Conservation (phyloP, 2,113 vertebrate species). For the Triplophysa tibetana region DNA sequence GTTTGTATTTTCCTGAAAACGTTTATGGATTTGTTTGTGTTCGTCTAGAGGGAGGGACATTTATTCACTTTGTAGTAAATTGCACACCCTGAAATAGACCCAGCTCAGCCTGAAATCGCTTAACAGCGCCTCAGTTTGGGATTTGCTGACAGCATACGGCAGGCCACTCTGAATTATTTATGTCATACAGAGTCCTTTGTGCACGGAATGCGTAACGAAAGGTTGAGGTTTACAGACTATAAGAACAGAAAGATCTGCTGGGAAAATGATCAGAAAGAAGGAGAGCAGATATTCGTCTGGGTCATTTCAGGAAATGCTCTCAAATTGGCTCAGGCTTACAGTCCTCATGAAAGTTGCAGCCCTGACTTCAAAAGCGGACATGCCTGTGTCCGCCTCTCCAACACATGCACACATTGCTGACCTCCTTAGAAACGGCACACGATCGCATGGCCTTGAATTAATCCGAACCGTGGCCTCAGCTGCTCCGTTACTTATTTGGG, state of each 20-base stretch:
- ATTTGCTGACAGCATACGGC: slow-evolving; percentile 34
- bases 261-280: slow-evolving; percentile 20
- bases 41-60: slow-evolving; percentile 31
- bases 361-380: slow-evolving; percentile 10
- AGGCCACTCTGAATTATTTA: slow-evolving; percentile 41
- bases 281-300: slow-evolving; percentile 5
- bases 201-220: slow-evolving; percentile 24
- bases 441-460: background rate
- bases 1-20: slow-evolving; percentile 3
- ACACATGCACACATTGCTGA: slow-evolving; percentile 24
- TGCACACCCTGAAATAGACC: slow-evolving; percentile 32
- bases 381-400: background rate
- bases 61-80: slow-evolving; percentile 40
- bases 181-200: slow-evolving; percentile 37
- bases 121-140: slow-evolving; percentile 34
- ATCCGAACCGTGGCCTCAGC: background rate
- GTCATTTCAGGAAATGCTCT: slow-evolving; percentile 16
- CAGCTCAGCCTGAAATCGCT: slow-evolving; percentile 25
- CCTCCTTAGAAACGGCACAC: slow-evolving; percentile 19
- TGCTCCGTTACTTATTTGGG: slow-evolving; percentile 34
- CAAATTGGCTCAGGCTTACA: slow-evolving; percentile 8
- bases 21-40: slow-evolving; percentile 36
- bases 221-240: slow-evolving; percentile 33
- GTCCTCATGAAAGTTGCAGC: background rate
- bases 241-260: slow-evolving; percentile 14